phyloP scores from a whole-genome alignment of 2,888 invertebrate genomes.

The Aspidapion aeneum region DNA sequence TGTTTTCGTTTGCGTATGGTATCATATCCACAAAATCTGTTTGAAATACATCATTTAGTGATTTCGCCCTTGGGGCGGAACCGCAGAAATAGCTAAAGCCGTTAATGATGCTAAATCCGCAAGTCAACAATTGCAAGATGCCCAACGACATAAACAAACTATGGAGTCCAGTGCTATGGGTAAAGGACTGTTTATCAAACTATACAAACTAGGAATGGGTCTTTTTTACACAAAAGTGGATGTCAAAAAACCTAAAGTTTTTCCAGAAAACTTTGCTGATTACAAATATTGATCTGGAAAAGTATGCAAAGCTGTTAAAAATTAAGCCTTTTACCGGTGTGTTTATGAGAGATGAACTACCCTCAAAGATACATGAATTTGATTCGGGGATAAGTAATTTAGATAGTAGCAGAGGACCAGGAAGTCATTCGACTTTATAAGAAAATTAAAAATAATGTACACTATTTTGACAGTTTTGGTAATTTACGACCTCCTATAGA shows the following conservation, averaged over 20 bases:
- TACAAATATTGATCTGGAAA: background rate
- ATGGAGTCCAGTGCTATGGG: too few relatives aligned
- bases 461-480: constrained; percentile 15
- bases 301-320: background rate
- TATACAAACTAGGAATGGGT: too few relatives aligned
- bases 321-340: background rate
- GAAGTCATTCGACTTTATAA: constrained; percentile 12
- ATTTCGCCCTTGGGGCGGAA: too few relatives aligned
- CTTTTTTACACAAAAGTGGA: too few relatives aligned
- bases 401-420: constrained; percentile 5
- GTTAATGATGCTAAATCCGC: too few relatives aligned
- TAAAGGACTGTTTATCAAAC: too few relatives aligned
- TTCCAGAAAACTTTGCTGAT: too few relatives aligned
- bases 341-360: constrained; percentile 10
- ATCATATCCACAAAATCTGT: constrained; percentile 43
- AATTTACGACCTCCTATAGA: constrained; percentile 8
- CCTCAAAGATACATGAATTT: background rate
- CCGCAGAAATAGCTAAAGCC: too few relatives aligned
- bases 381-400: constrained; percentile 9
- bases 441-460: background rate
- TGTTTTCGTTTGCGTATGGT: constrained; percentile 34
- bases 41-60: constrained; percentile 43
- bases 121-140: too few relatives aligned
- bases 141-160: too few relatives aligned
- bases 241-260: too few relatives aligned